Percentiles rank a stretch among this genome's conserved stretches.
These are phyloP conservation scores for Popillia japonica DNA, from an alignment of 1,140 invertebrate genomes.

Conservation along the genomic window DNA sequence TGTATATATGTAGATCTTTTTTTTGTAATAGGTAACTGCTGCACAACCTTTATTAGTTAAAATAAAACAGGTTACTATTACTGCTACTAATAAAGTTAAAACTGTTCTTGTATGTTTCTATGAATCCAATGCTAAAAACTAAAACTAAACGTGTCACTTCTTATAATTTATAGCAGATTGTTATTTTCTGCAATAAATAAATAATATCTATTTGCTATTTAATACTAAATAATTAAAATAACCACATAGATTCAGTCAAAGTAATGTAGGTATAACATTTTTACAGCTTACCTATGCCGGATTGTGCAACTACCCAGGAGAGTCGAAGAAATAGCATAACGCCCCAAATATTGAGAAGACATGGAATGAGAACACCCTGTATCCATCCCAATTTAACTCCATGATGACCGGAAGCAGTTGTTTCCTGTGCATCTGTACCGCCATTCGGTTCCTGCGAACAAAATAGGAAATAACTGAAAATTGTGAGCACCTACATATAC, in stretches of 20 bases:
- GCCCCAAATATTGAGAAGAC: constrained; percentile 86
- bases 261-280: no score
- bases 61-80: no score
- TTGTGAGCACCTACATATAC: not conserved
- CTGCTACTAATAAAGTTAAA: no score
- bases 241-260: no score
- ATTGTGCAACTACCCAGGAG: constrained; percentile 86
- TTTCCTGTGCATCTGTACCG: constrained; percentile 58
- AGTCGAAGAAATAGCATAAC: constrained; percentile 86
- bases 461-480: constrained; percentile 9
- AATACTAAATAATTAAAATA: not conserved
- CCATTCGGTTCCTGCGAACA: constrained; percentile 47
- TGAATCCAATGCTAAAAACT: no score
- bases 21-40: no score
- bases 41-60: no score
- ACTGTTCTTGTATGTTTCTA: no score
- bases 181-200: no score
- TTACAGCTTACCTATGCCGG: constrained; percentile 72
- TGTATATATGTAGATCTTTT: no score
- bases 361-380: constrained; percentile 84
- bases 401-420: constrained; percentile 53
- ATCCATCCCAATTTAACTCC: constrained; percentile 87
- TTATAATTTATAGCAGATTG: no score
- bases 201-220: not conserved
- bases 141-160: no score